Evolutionary conservation across 2,888 invertebrate species (phyloP).

Genomic region (Aleiodes leptofemur): DNA sequence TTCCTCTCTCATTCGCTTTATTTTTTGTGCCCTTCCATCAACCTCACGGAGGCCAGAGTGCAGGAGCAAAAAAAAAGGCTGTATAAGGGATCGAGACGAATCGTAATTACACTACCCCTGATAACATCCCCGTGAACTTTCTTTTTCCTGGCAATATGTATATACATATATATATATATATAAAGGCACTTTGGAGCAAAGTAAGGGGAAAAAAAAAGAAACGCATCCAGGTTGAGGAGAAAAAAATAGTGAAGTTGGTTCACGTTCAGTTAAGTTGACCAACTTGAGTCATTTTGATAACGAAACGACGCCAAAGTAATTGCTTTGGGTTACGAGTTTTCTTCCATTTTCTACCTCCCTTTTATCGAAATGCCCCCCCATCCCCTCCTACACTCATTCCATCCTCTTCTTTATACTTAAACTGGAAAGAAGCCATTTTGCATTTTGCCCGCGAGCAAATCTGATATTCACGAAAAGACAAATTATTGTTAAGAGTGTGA

Average conservation of each 20-base stretch:
- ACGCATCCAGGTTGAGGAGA: background rate
- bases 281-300: slow-evolving; percentile 61
- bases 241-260: background rate
- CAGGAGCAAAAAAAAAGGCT: background rate
- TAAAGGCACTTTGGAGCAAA: background rate
- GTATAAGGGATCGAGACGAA: slow-evolving; percentile 51
- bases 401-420: background rate
- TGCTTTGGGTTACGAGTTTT: slow-evolving; percentile 46
- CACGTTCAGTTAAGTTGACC: slow-evolving; percentile 37
- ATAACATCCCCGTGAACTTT: slow-evolving; percentile 56
- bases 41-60: slow-evolving; percentile 12
- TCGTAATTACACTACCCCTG: slow-evolving; percentile 56
- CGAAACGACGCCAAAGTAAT: slow-evolving; percentile 62
- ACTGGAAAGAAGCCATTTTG: background rate
- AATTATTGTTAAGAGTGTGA: slow-evolving; percentile 12
- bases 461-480: slow-evolving; percentile 1
- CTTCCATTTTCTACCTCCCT: slow-evolving; percentile 34
- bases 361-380: background rate
- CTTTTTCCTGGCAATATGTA: slow-evolving; percentile 55
- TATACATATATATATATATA: slow-evolving; percentile 8
- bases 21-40: slow-evolving; percentile 41
- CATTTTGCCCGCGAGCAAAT: slow-evolving; percentile 13
- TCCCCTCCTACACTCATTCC: background rate
- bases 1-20: background rate
- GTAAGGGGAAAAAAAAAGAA: background rate